Evolutionary conservation across 2,888 invertebrate genomes (phyloP), one percentile per base, ranked within the genome.

Genomic region (Parnassius glacialis): DNA sequence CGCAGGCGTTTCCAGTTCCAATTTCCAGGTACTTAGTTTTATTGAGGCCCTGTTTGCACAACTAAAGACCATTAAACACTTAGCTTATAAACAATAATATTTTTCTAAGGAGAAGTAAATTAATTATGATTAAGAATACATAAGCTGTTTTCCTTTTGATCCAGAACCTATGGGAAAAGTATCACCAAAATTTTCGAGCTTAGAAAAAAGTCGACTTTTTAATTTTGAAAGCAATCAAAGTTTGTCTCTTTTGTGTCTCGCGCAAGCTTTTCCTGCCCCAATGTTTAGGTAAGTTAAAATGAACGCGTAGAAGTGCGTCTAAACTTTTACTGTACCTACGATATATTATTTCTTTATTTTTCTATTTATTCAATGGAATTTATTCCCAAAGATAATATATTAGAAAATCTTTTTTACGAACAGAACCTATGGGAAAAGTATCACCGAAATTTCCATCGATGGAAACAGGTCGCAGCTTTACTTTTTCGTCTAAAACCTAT

Each of bases 381-480:
- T 7, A 7, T 34, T 34, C 34, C 34, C 34, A 34, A 7, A 34
- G 34, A 34, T 34, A 34, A 58, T 66, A 47, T 53, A 34, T 52
- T 50, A 72, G 64, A 68, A 67, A 68, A 71, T 64, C 69, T 73
- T 74, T 20, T 83, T 78, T 73, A 68, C 73, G 71, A 83, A 86
- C 90, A 95, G 95, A 96, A 92, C 96, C 96, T 72, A 94, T 96
- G 92, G 95, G 96, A 88, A 95, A 95, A 83, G 95, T 95, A 65
- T 93, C 94, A 67, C 96, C 96, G 70, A 95, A 95, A 79, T 92
- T 92, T 78, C 90, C 92, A 62, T 86, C 91, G 65, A 84, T 84
- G 81, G 90, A 92, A 81, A 92, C 88, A 42, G 88, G 89, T 60
- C 88, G 90, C 77, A 89, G 90, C 79, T 91, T 85, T 82, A 89